Evolutionary conservation across 2,113 vertebrate genomes (phyloP).

Genomic region (Pipa parva): DNA sequence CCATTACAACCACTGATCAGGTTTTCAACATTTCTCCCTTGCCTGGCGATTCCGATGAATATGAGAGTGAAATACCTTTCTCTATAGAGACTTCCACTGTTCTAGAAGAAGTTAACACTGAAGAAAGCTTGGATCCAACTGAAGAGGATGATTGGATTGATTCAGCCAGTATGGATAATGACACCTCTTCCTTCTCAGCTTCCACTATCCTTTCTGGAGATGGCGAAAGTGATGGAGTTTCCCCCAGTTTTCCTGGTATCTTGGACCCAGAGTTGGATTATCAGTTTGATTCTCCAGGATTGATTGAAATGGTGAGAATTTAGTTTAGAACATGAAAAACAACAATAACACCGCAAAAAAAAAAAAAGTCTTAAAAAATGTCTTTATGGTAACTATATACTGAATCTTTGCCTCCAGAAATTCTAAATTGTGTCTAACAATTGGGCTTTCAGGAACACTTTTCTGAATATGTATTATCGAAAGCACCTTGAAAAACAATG

Average conservation of each 20-base stretch:
- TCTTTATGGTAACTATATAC: too few relatives aligned
- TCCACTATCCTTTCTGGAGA: slow-evolving; percentile 87
- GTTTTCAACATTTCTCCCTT: slow-evolving; percentile 44
- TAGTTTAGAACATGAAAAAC: too few relatives aligned
- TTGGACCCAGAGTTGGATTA: slow-evolving; percentile 79
- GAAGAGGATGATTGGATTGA: slow-evolving; percentile 63
- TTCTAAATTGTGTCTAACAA: too few relatives aligned
- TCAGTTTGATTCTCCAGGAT: slow-evolving; percentile 78
- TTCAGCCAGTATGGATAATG: slow-evolving; percentile 69
- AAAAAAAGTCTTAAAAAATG: too few relatives aligned
- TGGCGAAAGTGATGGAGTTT: slow-evolving; percentile 75
- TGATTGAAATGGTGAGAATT: slow-evolving; percentile 79
- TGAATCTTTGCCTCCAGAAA: too few relatives aligned
- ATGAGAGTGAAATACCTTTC: slow-evolving; percentile 45
- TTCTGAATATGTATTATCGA: too few relatives aligned
- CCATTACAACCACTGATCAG: slow-evolving; percentile 45
- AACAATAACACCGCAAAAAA: too few relatives aligned
- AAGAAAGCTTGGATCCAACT: slow-evolving; percentile 56
- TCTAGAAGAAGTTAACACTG: slow-evolving; percentile 45
- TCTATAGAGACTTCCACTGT: slow-evolving; percentile 50
- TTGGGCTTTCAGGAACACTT: too few relatives aligned
- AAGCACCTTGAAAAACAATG: too few relatives aligned
- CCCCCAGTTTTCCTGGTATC: slow-evolving; percentile 72
- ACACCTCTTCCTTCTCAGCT: slow-evolving; percentile 75
- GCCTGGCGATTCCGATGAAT: slow-evolving; percentile 51